Evolutionary conservation across 2,113 vertebrate genomes (phyloP).

Genomic region (Sinocyclocheilus rhinocerous): DNA sequence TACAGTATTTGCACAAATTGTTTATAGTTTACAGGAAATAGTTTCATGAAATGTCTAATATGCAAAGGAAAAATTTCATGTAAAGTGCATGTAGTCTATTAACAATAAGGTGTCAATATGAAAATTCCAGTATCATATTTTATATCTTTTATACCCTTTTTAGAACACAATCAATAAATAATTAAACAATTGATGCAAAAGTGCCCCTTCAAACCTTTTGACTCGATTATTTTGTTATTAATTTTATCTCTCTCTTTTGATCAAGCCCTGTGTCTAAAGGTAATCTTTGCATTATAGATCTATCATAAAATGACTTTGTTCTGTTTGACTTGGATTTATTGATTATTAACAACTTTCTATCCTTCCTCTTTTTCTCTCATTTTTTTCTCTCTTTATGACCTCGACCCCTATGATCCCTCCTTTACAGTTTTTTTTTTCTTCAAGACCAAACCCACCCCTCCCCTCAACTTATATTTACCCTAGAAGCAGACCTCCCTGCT

Average conservation of each 20-base stretch:
- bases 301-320: conserved; percentile 29
- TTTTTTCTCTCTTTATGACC: neutral
- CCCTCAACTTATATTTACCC: neutral
- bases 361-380: neutral
- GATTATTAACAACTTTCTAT: conserved; percentile 16
- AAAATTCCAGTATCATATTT: neutral
- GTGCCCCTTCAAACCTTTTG: neutral
- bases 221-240: neutral
- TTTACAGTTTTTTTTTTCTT: neutral
- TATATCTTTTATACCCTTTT: neutral
- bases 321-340: conserved; percentile 24
- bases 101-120: neutral
- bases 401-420: neutral
- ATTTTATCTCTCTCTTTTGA: neutral
- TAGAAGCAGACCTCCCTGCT: neutral
- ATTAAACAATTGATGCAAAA: neutral
- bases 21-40: neutral
- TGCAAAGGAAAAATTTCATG: too few relatives aligned
- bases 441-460: neutral
- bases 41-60: too few relatives aligned
- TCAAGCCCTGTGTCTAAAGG: neutral
- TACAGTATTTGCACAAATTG: too few relatives aligned
- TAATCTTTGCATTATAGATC: conserved; percentile 34
- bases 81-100: too few relatives aligned
- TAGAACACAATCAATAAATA: too few relatives aligned